Base-by-base conservation (phyloP, 1,140 invertebrate genomes). In the Hetaerina americana region DNA sequence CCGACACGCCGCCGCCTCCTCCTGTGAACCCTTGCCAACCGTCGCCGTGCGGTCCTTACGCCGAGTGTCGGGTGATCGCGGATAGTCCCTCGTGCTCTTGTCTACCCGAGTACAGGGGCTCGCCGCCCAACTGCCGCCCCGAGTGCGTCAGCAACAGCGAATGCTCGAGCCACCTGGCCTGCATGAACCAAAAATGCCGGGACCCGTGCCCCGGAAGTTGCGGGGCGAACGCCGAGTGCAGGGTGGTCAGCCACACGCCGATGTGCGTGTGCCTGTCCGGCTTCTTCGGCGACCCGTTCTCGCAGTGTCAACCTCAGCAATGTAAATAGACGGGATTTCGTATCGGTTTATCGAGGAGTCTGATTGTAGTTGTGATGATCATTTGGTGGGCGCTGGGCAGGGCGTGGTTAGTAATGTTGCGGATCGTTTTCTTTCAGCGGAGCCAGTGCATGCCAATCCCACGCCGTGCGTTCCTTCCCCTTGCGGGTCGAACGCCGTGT, bases 401-500 rank as follows among this genome's bases (percentile, higher is more conserved):
- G 40, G 40, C 22, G 40, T n/a, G 40, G 68, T n/a, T 57, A 57
- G 22, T 57, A n/a, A 75, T 70, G 57, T 1, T 18, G 70, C 28
- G 10, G 18, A 69, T 66, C 28, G 18, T 6, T 18, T 24, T 68
- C n/a, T 57, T 71, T 10, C 22, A 66, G 31, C 22, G 66, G 31
- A 72, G 28, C 66, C 27, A 69, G 24, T 70, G 15, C n/a, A 70
- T 26, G 28, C 76, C 67, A 15, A 71, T 69, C 77, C 77, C 72
- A 83, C 85, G 70, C 85, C 89, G 18, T 92, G 90, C 77, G 81
- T 80, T 73, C 88, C 89, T 27, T 88, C 85, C 57, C 89, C 90
- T 0, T 92, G 90, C 79, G 91, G 90, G 29, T 77, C 86, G 3
- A 92, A 92, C 79, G 90, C 90, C 22, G 76, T 87, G 24, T 92